Percentiles rank a stretch among this genome's conserved stretches.
Conservation (phyloP, 2,113 vertebrate species). For the Callithrix jacchus region DNA sequence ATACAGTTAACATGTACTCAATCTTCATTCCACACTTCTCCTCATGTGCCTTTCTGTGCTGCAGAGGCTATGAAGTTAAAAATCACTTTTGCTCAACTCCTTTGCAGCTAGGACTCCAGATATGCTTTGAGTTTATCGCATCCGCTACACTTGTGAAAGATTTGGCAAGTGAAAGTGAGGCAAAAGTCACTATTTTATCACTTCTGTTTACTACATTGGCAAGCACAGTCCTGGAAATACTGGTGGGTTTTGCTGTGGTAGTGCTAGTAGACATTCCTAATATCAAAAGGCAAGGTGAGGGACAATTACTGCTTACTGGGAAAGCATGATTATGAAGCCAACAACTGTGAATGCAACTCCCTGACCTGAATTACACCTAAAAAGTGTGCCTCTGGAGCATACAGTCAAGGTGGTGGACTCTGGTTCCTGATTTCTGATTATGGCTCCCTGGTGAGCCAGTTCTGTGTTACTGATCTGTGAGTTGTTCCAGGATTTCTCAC, state of each 20-base stretch:
- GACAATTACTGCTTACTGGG: neutral
- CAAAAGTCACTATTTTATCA: neutral
- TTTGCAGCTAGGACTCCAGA: slow-evolving; percentile 35
- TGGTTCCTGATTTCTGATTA: neutral
- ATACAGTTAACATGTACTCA: neutral
- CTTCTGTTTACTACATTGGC: neutral
- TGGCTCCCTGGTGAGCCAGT: neutral
- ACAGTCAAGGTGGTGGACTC: neutral
- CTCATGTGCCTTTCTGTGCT: neutral
- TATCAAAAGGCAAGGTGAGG: neutral
- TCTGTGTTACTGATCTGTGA: neutral
- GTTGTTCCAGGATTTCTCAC: neutral
- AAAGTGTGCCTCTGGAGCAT: neutral
- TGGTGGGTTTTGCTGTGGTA: neutral
- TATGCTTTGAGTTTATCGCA: neutral
- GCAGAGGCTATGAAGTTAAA: neutral
- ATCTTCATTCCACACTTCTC: neutral
- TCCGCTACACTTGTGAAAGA: neutral
- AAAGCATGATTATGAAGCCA: neutral
- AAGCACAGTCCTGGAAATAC: neutral
- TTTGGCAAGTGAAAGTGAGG: neutral
- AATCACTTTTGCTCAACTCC: slow-evolving; percentile 24
- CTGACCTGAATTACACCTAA: neutral
- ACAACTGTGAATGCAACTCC: neutral
- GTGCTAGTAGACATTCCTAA: neutral